Evolutionary conservation across 2,797 vertebrate species (phyloP), one percentile per base, ranked within the genome.

Genomic region (Ctenopoma kingsleyae): DNA sequence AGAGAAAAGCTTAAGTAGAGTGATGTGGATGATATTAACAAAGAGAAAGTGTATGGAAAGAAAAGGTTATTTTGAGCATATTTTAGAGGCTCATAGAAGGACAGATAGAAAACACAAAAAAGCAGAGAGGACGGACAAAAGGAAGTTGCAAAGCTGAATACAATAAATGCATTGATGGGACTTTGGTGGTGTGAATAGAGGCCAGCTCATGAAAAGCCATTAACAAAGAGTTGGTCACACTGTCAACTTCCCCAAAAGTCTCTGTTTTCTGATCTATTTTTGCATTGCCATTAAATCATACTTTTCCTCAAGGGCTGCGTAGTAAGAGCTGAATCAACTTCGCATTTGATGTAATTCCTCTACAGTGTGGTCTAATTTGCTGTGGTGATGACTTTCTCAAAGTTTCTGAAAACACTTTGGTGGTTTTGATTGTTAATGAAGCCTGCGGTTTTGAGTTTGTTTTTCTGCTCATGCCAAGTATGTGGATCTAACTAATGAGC

Each of bases 401-500:
- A 56, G 44, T 74, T 53, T 40, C 30, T 3, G 52, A 40, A 51
- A 64, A 17, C 36, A 30, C 30, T 32, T 15, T 5, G 0, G 0
- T 23, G 70, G 46, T 76, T 65, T 5, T 67, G 47, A 67, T 66
- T 59, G 62, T 71, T 60, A 68, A 70, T 70, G 70, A 78, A 63
- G 35, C 27, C 40, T 16, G 1, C 3, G 40, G 8, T 66, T 76
- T 59, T 25, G 2, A 41, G 22, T 16, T 61, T 27, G 15, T 32
- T 48, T 44, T 52, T 46, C 56, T 65, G 54, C 51, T 53, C 4
- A 11, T 4, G 30, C 19, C 0, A 6, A 55, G 53, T 17, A 3
- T 0, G 23, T 47, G 40, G 50, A 75, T 82, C 35, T 35, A 41
- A 27, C 76, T 82, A 85, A 83, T 71, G 72, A 84, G 75, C 54